Evolutionary conservation across 2,797 vertebrate genomes (phyloP), one percentile per base, ranked within the genome.

Genomic region (Hemibagrus guttatus): DNA sequence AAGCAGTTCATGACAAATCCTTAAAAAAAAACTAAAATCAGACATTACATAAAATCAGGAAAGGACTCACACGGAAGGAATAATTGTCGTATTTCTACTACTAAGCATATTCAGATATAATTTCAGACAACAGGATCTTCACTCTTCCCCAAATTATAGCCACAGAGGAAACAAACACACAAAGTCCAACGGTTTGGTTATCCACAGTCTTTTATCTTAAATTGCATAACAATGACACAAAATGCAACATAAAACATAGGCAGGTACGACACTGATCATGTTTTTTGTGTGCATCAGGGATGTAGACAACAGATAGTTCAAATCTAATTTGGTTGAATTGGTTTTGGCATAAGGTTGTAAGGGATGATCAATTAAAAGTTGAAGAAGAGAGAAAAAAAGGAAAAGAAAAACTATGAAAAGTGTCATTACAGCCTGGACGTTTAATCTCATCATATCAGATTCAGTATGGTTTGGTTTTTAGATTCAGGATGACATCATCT

Each of bases 171-270:
- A 75, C 14, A 80, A 82, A 54, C 42, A 85, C 63, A 84, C 69
- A 84, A 82, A 86, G n/a, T 7, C 82, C 61, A 56, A 49, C 54
- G 17, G 13, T 71, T 59, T 72, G 7, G 75, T 92, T 88, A 89
- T 91, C 88, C 88, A 94, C 86, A 89, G 87, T 93, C 78, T 93
- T 89, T 95, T 94, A 93, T 95, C 90, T 93, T 87, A 91, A 86
- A 74, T 26, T 89, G 87, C 87, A 88, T 87, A 89, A 91, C 89
- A 88, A 91, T 85, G 61, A 89, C 84, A 92, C 90, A 90, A 80
- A 89, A 91, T 81, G 90, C 89, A 94, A 91, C 90, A 89, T 91
- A 92, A 94, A 94, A 93, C 91, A 90, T 79, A 89, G 86, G 89
- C 88, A 88, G 84, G 83, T 64, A 49, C 28, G 86, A 89, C 63